A percentile compares a stretch with the other conserved stretches of the same genome.
phyloP scores from a whole-genome alignment of 1,140 invertebrate genomes.

The Cydia splendana region DNA sequence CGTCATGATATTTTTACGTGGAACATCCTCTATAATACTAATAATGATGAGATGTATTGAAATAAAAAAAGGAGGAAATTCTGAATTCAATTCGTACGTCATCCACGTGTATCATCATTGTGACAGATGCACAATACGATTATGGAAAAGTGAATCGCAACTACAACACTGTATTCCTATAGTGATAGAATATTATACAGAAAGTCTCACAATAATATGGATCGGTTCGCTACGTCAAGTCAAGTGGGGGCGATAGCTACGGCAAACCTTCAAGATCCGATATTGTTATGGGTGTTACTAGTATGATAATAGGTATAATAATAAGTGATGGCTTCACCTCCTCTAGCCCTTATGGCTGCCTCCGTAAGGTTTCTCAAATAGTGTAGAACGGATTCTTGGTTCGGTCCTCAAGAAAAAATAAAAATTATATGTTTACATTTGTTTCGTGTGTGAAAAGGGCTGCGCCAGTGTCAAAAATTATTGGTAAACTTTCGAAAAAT shows the following conservation, averaged over 20 bases:
- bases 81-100: constrained; percentile 16
- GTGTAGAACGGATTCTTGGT: constrained; percentile 56
- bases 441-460: constrained; percentile 35
- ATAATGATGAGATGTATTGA: not conserved
- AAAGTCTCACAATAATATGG: constrained; percentile 23
- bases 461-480: constrained; percentile 2
- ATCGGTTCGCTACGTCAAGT: constrained; percentile 27
- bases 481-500: constrained; percentile 19
- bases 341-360: constrained; percentile 51
- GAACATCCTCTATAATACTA: not conserved
- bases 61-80: constrained; percentile 30
- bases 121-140: constrained; percentile 23
- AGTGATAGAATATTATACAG: constrained; percentile 25
- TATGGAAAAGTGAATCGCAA: constrained; percentile 25
- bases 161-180: constrained; percentile 17
- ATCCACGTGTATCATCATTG: constrained; percentile 7
- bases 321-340: constrained; percentile 49
- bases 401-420: constrained; percentile 54
- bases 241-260: constrained; percentile 21
- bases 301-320: constrained; percentile 40
- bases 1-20: not conserved
- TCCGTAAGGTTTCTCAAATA: constrained; percentile 55
- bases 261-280: constrained; percentile 28
- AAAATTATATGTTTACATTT: constrained; percentile 37
- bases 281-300: constrained; percentile 30